Conservation (phyloP, 2,797 vertebrate genomes). For the Streptopelia turtur region DNA sequence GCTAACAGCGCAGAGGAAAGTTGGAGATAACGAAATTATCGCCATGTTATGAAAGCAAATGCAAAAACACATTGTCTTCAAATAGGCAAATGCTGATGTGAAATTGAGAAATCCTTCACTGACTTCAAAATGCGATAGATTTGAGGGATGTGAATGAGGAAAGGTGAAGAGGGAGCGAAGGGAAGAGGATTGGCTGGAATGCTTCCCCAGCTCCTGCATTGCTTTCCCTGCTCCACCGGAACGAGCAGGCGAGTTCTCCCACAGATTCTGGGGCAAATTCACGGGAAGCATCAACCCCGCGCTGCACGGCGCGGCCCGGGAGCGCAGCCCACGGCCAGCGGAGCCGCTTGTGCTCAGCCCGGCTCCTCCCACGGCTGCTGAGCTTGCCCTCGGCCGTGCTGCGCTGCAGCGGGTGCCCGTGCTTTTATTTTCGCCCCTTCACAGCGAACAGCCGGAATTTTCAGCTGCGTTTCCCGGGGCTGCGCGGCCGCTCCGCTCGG, state of each 20-base stretch:
- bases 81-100: neutral
- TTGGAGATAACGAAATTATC: neutral
- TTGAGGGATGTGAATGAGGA: neutral
- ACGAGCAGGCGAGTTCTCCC: neutral
- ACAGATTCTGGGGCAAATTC: neutral
- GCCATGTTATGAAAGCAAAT: neutral
- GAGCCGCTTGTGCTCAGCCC: neutral
- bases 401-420: neutral
- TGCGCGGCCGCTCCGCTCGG: neutral
- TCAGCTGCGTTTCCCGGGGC: neutral
- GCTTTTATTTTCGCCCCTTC: neutral
- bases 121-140: neutral
- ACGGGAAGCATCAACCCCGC: neutral
- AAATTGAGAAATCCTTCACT: neutral
- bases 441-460: accelerated
- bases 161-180: neutral
- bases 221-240: neutral
- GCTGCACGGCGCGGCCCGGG: neutral
- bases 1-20: neutral
- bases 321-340: neutral
- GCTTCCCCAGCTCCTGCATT: neutral
- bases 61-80: neutral
- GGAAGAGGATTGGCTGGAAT: neutral
- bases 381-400: neutral
- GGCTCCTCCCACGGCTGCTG: neutral